Evolutionary conservation across 2,113 vertebrate species (phyloP).

Genomic region (Crotalus viridis): DNA sequence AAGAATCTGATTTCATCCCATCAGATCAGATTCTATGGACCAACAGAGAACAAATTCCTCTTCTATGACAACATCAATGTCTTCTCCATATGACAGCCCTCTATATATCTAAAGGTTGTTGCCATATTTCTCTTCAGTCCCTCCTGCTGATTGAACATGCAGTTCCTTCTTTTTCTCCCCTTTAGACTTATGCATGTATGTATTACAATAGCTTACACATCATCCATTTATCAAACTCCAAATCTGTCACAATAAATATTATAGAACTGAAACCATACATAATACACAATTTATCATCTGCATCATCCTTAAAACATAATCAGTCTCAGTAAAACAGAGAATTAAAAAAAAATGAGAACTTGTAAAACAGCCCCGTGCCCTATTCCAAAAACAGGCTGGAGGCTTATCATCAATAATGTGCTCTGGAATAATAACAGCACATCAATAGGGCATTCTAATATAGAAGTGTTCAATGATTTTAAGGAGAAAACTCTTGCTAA

Average conservation of each 20-base stretch:
- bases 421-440: background rate
- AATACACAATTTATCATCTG: background rate
- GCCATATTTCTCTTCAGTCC: background rate
- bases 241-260: background rate
- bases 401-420: background rate
- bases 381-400: background rate
- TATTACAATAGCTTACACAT: background rate
- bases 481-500: background rate
- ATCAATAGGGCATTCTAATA: background rate
- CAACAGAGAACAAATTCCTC: background rate
- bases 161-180: background rate
- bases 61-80: background rate
- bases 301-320: background rate
- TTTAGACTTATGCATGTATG: background rate
- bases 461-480: fast-evolving
- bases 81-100: background rate
- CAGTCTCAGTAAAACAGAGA: background rate
- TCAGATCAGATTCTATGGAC: background rate
- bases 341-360: background rate
- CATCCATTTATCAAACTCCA: background rate
- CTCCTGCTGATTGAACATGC: background rate
- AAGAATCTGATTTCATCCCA: background rate
- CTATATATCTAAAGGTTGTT: background rate
- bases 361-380: background rate
- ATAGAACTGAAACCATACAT: background rate